A percentile compares a stretch with the other conserved stretches of the same genome.
Evolutionary conservation across 2,888 invertebrate genomes (phyloP).

Genomic region (Pharmacophagus antenor): DNA sequence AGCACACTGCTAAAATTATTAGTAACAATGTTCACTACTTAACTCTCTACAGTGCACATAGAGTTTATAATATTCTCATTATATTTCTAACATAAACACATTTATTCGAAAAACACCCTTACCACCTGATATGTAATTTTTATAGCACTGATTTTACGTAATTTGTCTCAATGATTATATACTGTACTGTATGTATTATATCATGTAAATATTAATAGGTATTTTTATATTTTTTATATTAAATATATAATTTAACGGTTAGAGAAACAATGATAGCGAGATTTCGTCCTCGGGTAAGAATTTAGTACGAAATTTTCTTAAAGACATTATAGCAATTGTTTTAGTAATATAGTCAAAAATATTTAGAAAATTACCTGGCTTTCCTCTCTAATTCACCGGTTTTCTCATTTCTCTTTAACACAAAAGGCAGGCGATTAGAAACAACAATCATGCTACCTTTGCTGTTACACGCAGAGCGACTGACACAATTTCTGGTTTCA

Average conservation of each 20-base stretch:
- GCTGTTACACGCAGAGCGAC: conserved; percentile 74
- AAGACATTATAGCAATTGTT: not conserved
- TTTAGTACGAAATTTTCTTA: not conserved
- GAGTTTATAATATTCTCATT: too few species aligned
- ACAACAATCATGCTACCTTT: conserved; percentile 93
- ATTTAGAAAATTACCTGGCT: conserved; percentile 84
- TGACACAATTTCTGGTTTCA: conserved; percentile 53
- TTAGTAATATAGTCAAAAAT: not conserved
- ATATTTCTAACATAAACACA: too few species aligned
- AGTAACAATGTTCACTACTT: not conserved
- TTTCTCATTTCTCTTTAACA: conserved; percentile 87
- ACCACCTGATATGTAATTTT: too few species aligned
- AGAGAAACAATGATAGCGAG: not conserved
- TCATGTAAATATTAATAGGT: too few species aligned
- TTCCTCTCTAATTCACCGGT: conserved; percentile 88
- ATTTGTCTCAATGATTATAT: too few species aligned
- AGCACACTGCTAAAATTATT: not conserved
- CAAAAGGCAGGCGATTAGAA: conserved; percentile 94
- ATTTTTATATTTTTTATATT: too few species aligned
- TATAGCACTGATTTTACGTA: too few species aligned
- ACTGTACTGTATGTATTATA: too few species aligned
- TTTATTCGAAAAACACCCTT: too few species aligned
- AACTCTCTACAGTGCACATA: not conserved
- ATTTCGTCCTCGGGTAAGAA: not conserved
- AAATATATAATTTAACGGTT: too few species aligned